Base-by-base conservation (phyloP, 1,140 invertebrate species). In the Sycophaga agraensis region DNA sequence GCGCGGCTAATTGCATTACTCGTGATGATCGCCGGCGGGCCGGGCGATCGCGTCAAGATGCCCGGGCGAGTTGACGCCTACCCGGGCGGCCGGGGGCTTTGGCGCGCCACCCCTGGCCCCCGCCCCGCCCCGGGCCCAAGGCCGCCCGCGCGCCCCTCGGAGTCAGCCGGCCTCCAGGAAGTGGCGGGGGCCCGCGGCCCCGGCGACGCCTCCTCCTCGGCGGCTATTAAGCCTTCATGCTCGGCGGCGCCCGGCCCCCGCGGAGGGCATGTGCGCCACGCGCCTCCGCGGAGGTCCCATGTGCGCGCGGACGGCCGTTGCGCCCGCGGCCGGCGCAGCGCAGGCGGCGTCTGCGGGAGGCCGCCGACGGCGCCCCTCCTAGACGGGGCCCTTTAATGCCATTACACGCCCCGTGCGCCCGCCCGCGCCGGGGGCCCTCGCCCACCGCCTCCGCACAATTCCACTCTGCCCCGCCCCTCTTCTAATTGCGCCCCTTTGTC, bases 161-260 rank as follows among this genome's bases (percentile, higher is more conserved):
- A n/a, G n/a, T n/a, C n/a, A n/a, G n/a, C n/a, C n/a, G n/a, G n/a
- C n/a, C 9, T 21, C 6, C 0, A 19, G 28, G 37, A 42, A 7
- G 22, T 2, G 2, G 35, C 16, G 37, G 16, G 22, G 12, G 24
- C 2, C 14, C 1, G 6, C 17, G 51, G 24, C 39, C 17, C 48
- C 17, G 8, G 19, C 26, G 4, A 34, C 7, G 21, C 48, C 16
- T 6, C 48, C 48, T 40, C 50, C 34, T 39, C 22, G 53, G 24
- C 24, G 22, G 14, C 34, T 49, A 59, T 59, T 59, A 59, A 59
- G 50, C 50, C 40, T 50, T 59, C 46, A 59, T 34, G 57, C 57
- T 42, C 34, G 7, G 16, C 16, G 40, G 46, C 22, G 3, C 17
- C 2, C 34, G 16, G 4, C n/a, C n/a, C n/a, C n/a, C n/a, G 48